phyloP scores from a whole-genome alignment of 1,140 invertebrate species.

The Ylistrum balloti region DNA sequence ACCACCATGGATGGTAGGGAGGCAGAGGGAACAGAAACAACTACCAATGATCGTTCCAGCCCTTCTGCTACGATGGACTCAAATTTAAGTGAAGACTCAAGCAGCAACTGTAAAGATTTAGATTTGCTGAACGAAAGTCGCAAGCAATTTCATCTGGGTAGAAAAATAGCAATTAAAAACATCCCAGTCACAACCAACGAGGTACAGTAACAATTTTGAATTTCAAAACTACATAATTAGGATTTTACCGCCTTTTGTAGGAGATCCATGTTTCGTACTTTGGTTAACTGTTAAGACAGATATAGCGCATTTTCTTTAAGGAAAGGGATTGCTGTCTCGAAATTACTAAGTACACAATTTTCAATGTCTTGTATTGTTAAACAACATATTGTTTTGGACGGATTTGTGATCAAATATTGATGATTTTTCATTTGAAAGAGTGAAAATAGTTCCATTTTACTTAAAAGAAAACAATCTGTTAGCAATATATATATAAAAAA shows the following conservation, averaged over 20 bases:
- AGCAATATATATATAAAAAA: no score
- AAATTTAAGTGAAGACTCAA: neutral
- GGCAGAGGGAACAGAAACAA: neutral
- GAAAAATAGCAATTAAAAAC: conserved; percentile 49
- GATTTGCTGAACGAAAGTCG: conserved; percentile 5
- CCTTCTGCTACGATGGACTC: neutral
- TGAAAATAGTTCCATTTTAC: no score
- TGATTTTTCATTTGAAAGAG: no score
- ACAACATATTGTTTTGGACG: no score
- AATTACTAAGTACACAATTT: no score
- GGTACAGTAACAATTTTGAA: conserved; percentile 42
- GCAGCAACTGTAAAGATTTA: neutral
- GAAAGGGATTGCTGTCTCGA: no score
- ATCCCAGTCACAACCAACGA: neutral
- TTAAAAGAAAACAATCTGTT: no score
- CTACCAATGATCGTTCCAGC: neutral
- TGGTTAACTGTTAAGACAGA: no score
- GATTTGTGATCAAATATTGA: no score
- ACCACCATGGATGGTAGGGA: conserved; percentile 11
- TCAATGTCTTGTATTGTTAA: no score
- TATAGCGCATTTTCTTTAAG: no score
- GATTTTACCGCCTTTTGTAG: neutral
- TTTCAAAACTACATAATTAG: neutral
- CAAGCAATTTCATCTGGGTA: conserved; percentile 38
- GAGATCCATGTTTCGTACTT: no score